Percentiles rank a stretch among this genome's conserved stretches.
phyloP scores from a whole-genome alignment of 2,888 invertebrate species.

The Philonicus albiceps region DNA sequence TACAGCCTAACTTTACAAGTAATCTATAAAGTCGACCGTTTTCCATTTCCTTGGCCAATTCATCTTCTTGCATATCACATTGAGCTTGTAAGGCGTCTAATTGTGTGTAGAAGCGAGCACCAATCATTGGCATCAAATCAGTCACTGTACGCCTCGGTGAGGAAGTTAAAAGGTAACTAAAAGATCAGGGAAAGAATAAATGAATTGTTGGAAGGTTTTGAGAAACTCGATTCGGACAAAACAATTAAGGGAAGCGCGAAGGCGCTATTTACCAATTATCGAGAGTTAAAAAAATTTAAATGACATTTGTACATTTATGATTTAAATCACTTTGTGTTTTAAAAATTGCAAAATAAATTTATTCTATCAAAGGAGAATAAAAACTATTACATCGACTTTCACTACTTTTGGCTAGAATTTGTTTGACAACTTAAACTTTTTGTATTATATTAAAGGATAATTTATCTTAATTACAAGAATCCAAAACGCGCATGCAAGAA shows the following conservation, averaged over 20 bases:
- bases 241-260: background rate
- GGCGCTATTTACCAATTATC: background rate
- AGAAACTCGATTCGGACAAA: background rate
- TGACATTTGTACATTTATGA: background rate
- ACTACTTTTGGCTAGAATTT: background rate
- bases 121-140: constrained; percentile 99
- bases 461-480: background rate
- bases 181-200: constrained; percentile 46
- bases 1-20: constrained; percentile 88
- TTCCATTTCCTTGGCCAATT: constrained; percentile 91
- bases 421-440: background rate
- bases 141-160: constrained; percentile 81
- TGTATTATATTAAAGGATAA: background rate
- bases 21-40: constrained; percentile 92
- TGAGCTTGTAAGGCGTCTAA: constrained; percentile 88
- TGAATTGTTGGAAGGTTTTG: background rate
- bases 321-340: background rate
- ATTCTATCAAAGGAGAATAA: too few relatives aligned
- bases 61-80: constrained; percentile 88
- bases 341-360: background rate
- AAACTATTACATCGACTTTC: background rate
- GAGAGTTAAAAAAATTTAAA: background rate
- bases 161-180: constrained; percentile 76
- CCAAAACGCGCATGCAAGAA: background rate
- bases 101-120: constrained; percentile 95